Conservation (phyloP, 2,888 invertebrate species). For the Muscina levida region DNA sequence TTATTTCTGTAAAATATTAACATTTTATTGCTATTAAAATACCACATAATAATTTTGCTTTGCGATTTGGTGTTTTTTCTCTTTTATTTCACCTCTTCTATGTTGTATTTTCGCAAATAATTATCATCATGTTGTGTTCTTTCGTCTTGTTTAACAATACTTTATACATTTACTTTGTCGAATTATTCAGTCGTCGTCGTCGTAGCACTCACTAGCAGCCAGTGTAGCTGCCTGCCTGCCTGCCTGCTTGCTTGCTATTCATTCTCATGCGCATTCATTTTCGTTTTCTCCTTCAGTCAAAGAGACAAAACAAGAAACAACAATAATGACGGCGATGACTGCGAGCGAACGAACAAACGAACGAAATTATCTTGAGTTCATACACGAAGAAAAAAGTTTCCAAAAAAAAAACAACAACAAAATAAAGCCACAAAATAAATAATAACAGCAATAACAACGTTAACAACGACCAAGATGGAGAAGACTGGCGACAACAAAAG, state of each 20-base stretch:
- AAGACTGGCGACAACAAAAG: not conserved
- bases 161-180: conserved; percentile 33
- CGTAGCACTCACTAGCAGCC: too few relatives aligned
- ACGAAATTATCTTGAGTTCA: conserved; percentile 32
- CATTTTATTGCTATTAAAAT: conserved; percentile 18
- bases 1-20: conserved; percentile 8
- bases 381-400: conserved; percentile 42
- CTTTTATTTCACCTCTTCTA: not conserved
- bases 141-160: not conserved
- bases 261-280: conserved; percentile 45
- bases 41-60: conserved; percentile 11
- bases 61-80: conserved; percentile 7
- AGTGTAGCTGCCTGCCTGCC: too few relatives aligned
- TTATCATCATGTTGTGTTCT: conserved; percentile 45
- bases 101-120: conserved; percentile 10
- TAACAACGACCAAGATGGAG: not conserved
- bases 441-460: not conserved
- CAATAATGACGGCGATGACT: too few relatives aligned
- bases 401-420: conserved; percentile 39
- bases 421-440: too few relatives aligned
- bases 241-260: too few relatives aligned
- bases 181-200: conserved; percentile 19
- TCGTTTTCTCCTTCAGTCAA: conserved; percentile 41
- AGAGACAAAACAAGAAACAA: not conserved
- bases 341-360: conserved; percentile 7